Conservation (phyloP, 2,888 invertebrate species). For the Cheilosia pagana region DNA sequence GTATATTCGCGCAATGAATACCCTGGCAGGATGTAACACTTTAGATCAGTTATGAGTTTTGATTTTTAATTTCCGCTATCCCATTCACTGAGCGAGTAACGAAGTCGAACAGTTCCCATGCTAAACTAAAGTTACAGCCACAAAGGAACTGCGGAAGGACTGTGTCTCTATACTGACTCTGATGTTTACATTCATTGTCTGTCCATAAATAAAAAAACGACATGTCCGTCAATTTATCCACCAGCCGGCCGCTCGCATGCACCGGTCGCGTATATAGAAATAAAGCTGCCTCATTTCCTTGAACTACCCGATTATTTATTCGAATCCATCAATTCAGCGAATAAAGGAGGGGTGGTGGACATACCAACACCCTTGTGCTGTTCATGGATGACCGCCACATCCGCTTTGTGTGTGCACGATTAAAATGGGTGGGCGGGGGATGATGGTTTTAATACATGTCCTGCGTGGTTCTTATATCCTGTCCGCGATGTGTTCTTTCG, state of each 20-base stretch:
- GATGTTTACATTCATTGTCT: slow-evolving; percentile 19
- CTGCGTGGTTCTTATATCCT: slow-evolving; percentile 46
- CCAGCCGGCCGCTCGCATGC: neutral
- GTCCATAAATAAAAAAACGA: slow-evolving; percentile 60
- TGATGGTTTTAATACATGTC: slow-evolving; percentile 28
- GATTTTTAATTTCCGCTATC: slow-evolving; percentile 73
- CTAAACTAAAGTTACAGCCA: slow-evolving; percentile 52
- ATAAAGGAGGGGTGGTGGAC: slow-evolving; percentile 39
- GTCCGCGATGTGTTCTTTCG: slow-evolving; percentile 34
- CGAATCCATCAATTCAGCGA: slow-evolving; percentile 61
- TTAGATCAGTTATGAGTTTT: slow-evolving; percentile 52
- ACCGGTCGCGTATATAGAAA: slow-evolving; percentile 20
- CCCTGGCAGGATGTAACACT: slow-evolving; percentile 47
- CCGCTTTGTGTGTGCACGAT: slow-evolving; percentile 37
- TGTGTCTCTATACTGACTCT: neutral
- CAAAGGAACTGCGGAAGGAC: slow-evolving; percentile 43
- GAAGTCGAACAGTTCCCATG: slow-evolving; percentile 42
- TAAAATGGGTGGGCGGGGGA: neutral
- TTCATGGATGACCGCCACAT: slow-evolving; percentile 46
- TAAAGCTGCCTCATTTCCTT: slow-evolving; percentile 17
- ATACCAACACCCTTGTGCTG: slow-evolving; percentile 47
- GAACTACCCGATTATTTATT: slow-evolving; percentile 56
- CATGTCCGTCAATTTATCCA: slow-evolving; percentile 61
- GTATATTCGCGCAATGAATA: slow-evolving; percentile 38
- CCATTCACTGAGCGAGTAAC: slow-evolving; percentile 35